Evolutionary conservation across 2,113 vertebrate species (phyloP).

Genomic region (Gopherus evgoodei): DNA sequence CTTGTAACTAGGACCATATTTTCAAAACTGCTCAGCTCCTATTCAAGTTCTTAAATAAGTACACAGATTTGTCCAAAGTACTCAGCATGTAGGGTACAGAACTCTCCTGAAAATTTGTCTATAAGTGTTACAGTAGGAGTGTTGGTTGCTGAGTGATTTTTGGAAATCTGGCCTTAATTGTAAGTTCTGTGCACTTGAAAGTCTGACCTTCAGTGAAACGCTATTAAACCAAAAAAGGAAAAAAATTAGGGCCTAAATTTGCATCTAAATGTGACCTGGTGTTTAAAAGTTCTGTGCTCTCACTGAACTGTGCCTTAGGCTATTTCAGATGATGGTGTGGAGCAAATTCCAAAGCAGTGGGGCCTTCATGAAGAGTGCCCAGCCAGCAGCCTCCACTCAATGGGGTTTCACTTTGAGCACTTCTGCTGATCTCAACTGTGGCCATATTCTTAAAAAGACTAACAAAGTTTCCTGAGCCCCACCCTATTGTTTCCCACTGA

Average conservation of each 20-base stretch:
- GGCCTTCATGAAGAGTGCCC: neutral
- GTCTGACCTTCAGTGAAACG: neutral
- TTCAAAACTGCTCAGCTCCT: constrained; percentile 33
- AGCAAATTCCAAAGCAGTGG: neutral
- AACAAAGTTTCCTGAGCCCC: neutral
- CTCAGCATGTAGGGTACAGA: neutral
- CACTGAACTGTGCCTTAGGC: neutral
- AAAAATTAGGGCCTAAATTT: neutral
- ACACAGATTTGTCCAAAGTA: constrained; percentile 52
- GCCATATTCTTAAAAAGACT: too few relatives aligned
- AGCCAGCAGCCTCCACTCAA: neutral
- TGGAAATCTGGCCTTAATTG: constrained; percentile 26
- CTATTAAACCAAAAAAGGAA: neutral
- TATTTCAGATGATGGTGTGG: neutral
- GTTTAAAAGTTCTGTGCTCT: neutral
- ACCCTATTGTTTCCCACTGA: neutral
- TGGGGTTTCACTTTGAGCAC: neutral
- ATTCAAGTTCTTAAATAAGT: constrained; percentile 26
- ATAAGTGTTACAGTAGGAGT: neutral
- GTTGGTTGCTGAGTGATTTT: neutral
- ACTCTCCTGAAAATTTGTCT: constrained; percentile 47
- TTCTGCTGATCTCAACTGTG: neutral
- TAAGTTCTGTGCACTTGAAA: neutral
- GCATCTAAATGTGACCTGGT: neutral
- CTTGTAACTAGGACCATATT: constrained; percentile 7